phyloP scores from a whole-genome alignment of 2,113 vertebrate species.

The Limnothrissa miodon region DNA sequence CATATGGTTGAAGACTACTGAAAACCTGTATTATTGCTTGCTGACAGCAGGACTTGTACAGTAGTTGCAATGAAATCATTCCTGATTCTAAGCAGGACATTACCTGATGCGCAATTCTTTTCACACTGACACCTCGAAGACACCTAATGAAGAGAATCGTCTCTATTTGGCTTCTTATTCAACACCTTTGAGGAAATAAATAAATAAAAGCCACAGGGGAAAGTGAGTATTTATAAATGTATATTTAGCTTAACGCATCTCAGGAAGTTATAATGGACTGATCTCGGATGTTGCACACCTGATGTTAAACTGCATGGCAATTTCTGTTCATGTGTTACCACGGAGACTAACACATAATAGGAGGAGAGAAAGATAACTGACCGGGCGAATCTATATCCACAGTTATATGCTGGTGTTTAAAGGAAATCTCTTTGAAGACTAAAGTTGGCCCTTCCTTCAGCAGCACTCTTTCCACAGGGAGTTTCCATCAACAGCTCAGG shows the following conservation, averaged over 20 bases:
- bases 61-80: no score
- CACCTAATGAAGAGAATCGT: not conserved
- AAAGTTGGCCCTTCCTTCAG: not conserved
- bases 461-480: not conserved
- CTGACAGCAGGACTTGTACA: no score
- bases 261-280: not conserved
- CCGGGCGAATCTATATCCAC: not conserved
- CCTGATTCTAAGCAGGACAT: no score
- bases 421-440: not conserved
- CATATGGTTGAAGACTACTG: no score
- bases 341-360: constrained; percentile 35
- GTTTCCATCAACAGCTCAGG: not conserved
- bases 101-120: no score
- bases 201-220: not conserved
- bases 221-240: not conserved
- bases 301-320: not conserved
- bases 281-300: not conserved
- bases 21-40: no score
- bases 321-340: not conserved
- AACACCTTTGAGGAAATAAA: not conserved
- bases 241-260: not conserved
- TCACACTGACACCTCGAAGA: not conserved
- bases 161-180: not conserved
- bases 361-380: constrained; percentile 15
- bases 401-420: not conserved